phyloP scores from a whole-genome alignment of 1,140 invertebrate genomes.

The Hestina assimilis region DNA sequence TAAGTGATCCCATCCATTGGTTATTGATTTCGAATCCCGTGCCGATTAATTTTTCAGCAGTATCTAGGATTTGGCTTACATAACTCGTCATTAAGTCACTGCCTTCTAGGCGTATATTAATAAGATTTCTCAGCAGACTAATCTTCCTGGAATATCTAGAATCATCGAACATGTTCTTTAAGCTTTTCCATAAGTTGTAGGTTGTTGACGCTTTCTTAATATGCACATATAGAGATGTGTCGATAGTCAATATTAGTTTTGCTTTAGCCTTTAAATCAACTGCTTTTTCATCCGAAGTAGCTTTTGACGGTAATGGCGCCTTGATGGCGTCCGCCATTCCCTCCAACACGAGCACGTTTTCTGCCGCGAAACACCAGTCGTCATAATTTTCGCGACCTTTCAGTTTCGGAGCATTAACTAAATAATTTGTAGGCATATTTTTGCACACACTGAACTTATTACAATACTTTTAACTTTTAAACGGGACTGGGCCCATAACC shows the following conservation, averaged over 20 bases:
- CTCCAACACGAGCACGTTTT: slow-evolving; percentile 19
- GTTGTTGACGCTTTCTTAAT: slow-evolving; percentile 3
- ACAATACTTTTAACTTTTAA: too few species aligned
- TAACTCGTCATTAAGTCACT: background rate
- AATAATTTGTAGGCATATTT: slow-evolving; percentile 11
- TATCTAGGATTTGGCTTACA: slow-evolving; percentile 6
- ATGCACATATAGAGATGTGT: slow-evolving; percentile 19
- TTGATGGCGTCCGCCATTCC: slow-evolving; percentile 5
- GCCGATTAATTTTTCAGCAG: too few species aligned
- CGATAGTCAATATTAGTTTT: slow-evolving; percentile 14
- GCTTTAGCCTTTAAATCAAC: slow-evolving; percentile 9
- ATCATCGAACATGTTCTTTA: slow-evolving; percentile 16
- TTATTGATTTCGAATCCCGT: slow-evolving; percentile 23
- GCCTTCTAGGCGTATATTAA: slow-evolving; percentile 7
- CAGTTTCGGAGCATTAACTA: slow-evolving; percentile 10
- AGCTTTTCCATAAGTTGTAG: slow-evolving; percentile 8
- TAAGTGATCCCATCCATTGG: slow-evolving; percentile 20
- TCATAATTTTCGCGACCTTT: too few species aligned
- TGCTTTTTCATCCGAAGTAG: background rate
- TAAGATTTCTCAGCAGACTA: slow-evolving; percentile 4
- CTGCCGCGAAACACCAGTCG: slow-evolving; percentile 15
- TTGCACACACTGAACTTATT: too few species aligned
- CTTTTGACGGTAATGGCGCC: background rate
- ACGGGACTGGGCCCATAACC: too few species aligned
- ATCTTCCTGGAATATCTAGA: slow-evolving; percentile 13